Base-by-base conservation (phyloP, 1,140 invertebrate species). In the Phthorimaea operculella region DNA sequence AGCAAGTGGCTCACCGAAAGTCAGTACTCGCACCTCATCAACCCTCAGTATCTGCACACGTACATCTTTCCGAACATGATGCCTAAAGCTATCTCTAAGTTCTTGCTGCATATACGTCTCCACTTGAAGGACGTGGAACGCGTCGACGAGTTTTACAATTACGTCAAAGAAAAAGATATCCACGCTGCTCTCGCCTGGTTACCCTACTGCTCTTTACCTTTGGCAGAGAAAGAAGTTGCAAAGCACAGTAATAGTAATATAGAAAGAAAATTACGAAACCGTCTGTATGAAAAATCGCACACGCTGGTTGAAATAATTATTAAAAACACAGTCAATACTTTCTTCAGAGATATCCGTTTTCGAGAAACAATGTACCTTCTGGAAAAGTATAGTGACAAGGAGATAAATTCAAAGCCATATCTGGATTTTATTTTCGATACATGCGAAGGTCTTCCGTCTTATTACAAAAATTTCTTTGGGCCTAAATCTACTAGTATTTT, bases 61-160 rank as follows among this genome's bases (percentile, higher is more conserved):
- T 4, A 48, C 11, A 17, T 58, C 33, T 58, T 58, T 21, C 57
- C 57, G 15, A 42, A 53, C 10, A 58, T 58, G 57, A 52, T 44
- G 28, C 11, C 33, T 4, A 58, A 53, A 54, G 57, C 57, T 10
- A 49, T 16, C 11, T 14, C 15, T 14, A 58, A 58, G 28, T 42
- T 58, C 2, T 39, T 58, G 12, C 57, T 52, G 15, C 50, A 52
- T 17, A 52, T 52, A 8, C 34, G 55, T 15, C 42, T 57, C 12
- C 44, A 42, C 33, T 39, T 57, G 5, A 57, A 52, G 52, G 16
- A 57, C 7, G 55, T 33, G 34, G 15, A 11, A 3, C 16, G 49
- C 2, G 42, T 48, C 9, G 49, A 57, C 33, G 18, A 52, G 14
- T 57, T 57, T 36, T 57, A 18, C 50, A 51, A 57, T 7, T 52